Conservation (phyloP, 2,113 vertebrate genomes). For the Anhinga anhinga region DNA sequence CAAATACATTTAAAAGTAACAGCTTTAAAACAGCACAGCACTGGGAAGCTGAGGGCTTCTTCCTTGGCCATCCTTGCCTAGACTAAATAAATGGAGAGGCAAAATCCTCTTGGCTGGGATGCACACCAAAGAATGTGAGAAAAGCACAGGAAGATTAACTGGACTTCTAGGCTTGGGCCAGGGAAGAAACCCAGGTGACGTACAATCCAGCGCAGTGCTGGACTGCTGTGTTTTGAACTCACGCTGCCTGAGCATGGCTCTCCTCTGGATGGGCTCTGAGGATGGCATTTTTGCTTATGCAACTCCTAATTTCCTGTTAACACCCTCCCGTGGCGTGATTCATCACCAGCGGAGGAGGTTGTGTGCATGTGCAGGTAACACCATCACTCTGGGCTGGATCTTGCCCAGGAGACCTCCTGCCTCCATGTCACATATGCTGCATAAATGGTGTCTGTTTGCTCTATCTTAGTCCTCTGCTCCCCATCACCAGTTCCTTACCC, state of each 20-base stretch:
- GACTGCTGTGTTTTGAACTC: not conserved
- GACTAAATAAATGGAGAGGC: constrained; percentile 23
- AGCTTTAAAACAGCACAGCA: not conserved
- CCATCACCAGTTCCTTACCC: not conserved
- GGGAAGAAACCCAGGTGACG: not conserved
- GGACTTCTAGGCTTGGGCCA: not conserved
- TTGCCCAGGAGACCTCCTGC: not conserved
- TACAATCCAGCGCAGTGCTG: not conserved
- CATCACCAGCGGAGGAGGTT: fast-evolving
- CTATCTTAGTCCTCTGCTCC: not conserved
- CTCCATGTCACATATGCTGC: not conserved
- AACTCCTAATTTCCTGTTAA: not conserved
- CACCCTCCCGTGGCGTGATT: not conserved
- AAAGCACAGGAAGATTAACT: not conserved
- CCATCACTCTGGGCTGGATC: not conserved
- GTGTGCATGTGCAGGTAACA: not conserved
- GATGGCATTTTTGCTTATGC: not conserved
- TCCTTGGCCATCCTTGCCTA: not conserved
- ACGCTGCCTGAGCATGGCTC: not conserved
- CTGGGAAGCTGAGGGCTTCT: not conserved
- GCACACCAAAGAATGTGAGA: not conserved
- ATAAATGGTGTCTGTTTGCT: fast-evolving
- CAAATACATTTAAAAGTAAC: constrained; percentile 13
- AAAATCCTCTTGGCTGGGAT: not conserved
- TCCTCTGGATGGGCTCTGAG: not conserved